Evolutionary conservation across 1,140 invertebrate species (phyloP).

Genomic region (Zaprionus vittiger): DNA sequence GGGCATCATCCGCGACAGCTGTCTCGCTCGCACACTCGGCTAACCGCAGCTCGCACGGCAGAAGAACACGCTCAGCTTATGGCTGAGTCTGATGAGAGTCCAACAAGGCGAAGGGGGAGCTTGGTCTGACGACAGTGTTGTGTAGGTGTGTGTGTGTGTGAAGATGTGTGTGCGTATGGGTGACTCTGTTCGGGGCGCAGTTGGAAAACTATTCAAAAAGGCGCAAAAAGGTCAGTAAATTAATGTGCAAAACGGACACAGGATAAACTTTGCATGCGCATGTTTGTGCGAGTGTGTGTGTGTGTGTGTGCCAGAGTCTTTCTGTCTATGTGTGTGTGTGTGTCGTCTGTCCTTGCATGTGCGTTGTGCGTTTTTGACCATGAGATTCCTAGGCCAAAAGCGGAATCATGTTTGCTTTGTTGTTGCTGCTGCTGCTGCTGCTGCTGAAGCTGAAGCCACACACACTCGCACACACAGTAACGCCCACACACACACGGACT

Average conservation of each 20-base stretch:
- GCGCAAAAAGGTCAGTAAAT: conserved; percentile 79
- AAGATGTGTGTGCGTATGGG: not conserved
- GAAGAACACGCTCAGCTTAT: not conserved
- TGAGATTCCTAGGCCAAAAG: conserved; percentile 26
- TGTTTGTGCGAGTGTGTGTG: conserved; percentile 17
- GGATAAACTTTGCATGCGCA: conserved; percentile 66
- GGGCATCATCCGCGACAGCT: conserved; percentile 3
- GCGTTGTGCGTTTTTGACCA: conserved; percentile 28
- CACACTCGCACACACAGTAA: conserved; percentile 1
- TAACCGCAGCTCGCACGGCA: conserved; percentile 26
- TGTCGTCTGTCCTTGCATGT: conserved; percentile 2
- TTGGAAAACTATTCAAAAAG: conserved; percentile 66
- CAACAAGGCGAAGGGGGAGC: not conserved
- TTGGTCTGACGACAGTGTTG: not conserved
- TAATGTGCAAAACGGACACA: conserved; percentile 72
- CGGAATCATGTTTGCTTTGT: conserved; percentile 26
- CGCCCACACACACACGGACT: conserved; percentile 12
- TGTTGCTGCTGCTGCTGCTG: conserved; percentile 5
- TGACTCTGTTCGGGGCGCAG: conserved; percentile 18
- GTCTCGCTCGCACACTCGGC: conserved; percentile 7
- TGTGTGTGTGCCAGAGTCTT: conserved; percentile 16
- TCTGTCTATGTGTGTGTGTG: conserved; percentile 4
- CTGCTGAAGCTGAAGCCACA: not conserved
- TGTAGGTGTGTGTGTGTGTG: conserved; percentile 1
- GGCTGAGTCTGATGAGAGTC: not conserved